These are phyloP conservation scores for Danaus plexippus DNA, from an alignment of 1,140 invertebrate species.

Conservation along the genomic window DNA sequence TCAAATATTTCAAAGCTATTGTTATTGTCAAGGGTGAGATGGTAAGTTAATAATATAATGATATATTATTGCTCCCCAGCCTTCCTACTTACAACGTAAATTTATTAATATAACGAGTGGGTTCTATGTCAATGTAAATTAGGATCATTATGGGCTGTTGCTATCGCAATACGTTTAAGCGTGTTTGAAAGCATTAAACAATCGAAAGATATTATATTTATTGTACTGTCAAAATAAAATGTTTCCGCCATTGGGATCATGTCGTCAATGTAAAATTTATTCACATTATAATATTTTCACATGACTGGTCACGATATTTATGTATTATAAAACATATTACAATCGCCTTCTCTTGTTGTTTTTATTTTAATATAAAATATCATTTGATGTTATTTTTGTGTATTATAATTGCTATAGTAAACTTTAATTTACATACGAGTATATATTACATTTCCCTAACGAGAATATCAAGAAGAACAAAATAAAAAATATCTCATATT, in stretches of 20 bases:
- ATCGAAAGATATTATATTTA: conserved; percentile 50
- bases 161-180: conserved; percentile 6
- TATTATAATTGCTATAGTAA: no score
- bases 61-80: conserved; percentile 55
- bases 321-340: no score
- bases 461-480: no score
- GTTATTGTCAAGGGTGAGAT: conserved; percentile 69
- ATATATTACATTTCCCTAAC: no score
- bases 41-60: conserved; percentile 71
- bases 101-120: conserved; percentile 12
- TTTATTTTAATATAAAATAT: no score
- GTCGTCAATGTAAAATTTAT: conserved; percentile 14
- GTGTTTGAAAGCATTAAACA: conserved; percentile 30
- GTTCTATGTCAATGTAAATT: conserved; percentile 13
- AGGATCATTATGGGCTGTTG: conserved; percentile 24
- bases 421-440: no score
- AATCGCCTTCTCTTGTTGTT: no score
- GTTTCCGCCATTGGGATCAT: conserved; percentile 25
- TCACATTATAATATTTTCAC: conserved; percentile 2
- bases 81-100: conserved; percentile 31
- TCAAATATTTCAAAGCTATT: conserved; percentile 66
- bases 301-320: no score
- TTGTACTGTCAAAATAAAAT: conserved; percentile 57
- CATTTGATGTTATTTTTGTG: no score
- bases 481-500: no score